Conservation (phyloP, 2,888 invertebrate species). For the Eubasilissa splendida region DNA sequence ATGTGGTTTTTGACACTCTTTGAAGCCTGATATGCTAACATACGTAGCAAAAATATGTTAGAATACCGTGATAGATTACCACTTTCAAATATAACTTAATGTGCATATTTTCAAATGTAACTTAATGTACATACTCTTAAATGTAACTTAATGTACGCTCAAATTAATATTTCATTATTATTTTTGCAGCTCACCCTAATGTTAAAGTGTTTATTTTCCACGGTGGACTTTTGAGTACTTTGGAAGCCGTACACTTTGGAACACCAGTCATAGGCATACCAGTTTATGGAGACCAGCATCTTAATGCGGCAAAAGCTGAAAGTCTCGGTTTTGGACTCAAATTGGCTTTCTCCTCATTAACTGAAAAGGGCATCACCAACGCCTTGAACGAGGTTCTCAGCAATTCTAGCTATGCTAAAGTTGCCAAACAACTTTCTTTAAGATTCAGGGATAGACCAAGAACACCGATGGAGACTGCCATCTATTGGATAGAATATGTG, state of each 20-base stretch:
- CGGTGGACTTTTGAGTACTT: constrained; percentile 73
- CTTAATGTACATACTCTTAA: no score
- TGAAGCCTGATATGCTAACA: no score
- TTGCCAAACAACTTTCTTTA: constrained; percentile 51
- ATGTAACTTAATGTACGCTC: no score
- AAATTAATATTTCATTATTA: neutral
- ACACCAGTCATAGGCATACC: constrained; percentile 72
- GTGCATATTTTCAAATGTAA: no score
- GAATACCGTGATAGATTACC: no score
- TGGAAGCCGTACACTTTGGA: constrained; percentile 70
- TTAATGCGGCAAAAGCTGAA: constrained; percentile 67
- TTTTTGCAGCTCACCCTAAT: constrained; percentile 69
- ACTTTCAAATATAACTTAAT: no score
- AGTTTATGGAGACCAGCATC: constrained; percentile 69
- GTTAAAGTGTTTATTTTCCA: constrained; percentile 74
- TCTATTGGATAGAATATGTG: constrained; percentile 59
- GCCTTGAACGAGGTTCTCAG: constrained; percentile 64
- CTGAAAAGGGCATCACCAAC: constrained; percentile 63
- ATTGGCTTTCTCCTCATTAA: constrained; percentile 64
- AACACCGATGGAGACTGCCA: constrained; percentile 53
- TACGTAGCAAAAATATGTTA: no score
- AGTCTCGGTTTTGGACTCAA: constrained; percentile 65
- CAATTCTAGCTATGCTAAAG: constrained; percentile 62
- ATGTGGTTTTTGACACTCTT: no score
- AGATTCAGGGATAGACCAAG: constrained; percentile 57